phyloP scores from a whole-genome alignment of 2,888 invertebrate species.

The Thelaira solivaga region DNA sequence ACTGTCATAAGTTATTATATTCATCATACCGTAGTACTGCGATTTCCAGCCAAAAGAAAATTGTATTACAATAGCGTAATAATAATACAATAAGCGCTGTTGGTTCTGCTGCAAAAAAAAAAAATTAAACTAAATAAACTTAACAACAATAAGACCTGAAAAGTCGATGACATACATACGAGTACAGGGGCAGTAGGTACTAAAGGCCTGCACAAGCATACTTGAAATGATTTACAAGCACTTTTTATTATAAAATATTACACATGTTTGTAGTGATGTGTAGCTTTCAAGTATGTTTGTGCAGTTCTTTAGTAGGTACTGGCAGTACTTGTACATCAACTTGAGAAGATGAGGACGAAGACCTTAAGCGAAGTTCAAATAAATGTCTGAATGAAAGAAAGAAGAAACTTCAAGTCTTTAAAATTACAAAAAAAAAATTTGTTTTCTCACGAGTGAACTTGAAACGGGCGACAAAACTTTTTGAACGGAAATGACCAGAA shows the following conservation, averaged over 20 bases:
- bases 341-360: conserved; percentile 8
- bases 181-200: too few relatives aligned
- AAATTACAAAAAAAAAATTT: conserved; percentile 34
- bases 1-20: too few relatives aligned
- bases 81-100: background rate
- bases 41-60: too few relatives aligned
- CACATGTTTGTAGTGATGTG: too few relatives aligned
- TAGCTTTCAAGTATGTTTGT: too few relatives aligned
- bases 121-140: conserved; percentile 3
- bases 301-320: too few relatives aligned
- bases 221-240: too few relatives aligned
- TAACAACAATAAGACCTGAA: conserved; percentile 18
- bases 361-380: conserved; percentile 7
- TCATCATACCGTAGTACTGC: too few relatives aligned
- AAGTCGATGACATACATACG: conserved; percentile 45
- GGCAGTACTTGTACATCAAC: conserved; percentile 17
- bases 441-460: conserved; percentile 62
- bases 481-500: conserved; percentile 61
- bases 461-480: conserved; percentile 62
- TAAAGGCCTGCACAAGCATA: too few relatives aligned
- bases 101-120: background rate
- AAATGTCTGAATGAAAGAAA: background rate
- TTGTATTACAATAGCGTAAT: background rate
- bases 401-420: background rate
- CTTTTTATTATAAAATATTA: too few relatives aligned